These are phyloP conservation scores for Sinella curviseta DNA, from an alignment of 1,140 invertebrate species.

Conservation along the genomic window DNA sequence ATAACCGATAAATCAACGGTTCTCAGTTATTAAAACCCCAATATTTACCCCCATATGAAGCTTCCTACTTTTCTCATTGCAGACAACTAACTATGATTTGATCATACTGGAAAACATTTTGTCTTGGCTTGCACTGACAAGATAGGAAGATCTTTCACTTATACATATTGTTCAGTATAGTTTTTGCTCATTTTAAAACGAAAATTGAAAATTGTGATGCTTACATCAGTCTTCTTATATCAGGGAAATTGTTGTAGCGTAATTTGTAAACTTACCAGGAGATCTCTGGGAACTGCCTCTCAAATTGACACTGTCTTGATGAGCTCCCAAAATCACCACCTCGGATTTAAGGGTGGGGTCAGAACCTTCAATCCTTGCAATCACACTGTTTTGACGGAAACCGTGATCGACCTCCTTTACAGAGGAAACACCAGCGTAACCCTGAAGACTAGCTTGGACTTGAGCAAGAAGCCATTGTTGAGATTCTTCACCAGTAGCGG, in stretches of 20 bases:
- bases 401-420: neutral
- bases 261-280: constrained; percentile 14
- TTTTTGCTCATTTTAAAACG: no score
- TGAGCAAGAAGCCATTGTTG: constrained; percentile 25
- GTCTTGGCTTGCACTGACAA: no score
- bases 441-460: neutral
- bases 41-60: no score
- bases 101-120: no score
- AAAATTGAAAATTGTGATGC: no score
- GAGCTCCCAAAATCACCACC: constrained; percentile 35
- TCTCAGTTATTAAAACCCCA: no score
- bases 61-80: no score
- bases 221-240: neutral
- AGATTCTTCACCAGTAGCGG: constrained; percentile 11
- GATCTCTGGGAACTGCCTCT: neutral
- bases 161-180: no score
- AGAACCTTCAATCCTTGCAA: constrained; percentile 28
- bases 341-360: neutral
- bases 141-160: no score
- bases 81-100: no score
- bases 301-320: constrained; percentile 17
- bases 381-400: constrained; percentile 25
- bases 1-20: no score
- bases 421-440: constrained; percentile 7
- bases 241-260: neutral